Evolutionary conservation across 1,140 invertebrate species (phyloP).

Genomic region (Formica selysi): DNA sequence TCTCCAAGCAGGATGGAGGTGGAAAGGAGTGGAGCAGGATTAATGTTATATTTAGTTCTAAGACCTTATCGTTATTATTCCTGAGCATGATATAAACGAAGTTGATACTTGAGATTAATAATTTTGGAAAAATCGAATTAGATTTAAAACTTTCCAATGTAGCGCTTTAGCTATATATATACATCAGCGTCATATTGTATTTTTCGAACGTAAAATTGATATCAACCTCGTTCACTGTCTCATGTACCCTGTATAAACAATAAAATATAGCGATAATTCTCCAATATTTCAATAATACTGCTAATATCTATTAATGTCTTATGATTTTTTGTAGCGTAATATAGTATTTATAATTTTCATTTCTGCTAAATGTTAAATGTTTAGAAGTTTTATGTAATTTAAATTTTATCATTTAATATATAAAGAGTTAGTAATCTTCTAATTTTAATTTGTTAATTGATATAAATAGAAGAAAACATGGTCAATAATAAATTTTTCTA

Average conservation of each 20-base stretch:
- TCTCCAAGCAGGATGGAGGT: constrained; percentile 81
- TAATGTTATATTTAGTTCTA: constrained; percentile 74
- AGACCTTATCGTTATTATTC: constrained; percentile 66
- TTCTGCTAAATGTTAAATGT: background rate
- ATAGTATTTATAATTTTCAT: background rate
- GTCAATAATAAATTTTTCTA: background rate
- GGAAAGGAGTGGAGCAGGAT: constrained; percentile 77
- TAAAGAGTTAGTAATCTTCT: too few relatives aligned
- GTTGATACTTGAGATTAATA: constrained; percentile 26
- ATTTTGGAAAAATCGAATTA: constrained; percentile 19
- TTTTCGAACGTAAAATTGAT: background rate
- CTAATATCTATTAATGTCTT: background rate
- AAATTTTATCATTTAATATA: too few relatives aligned
- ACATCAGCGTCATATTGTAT: background rate
- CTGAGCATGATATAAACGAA: constrained; percentile 40
- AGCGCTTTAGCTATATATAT: background rate
- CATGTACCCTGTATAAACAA: constrained; percentile 45
- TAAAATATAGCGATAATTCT: background rate
- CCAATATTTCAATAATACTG: constrained; percentile 13
- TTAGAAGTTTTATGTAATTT: background rate
- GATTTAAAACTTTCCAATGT: background rate
- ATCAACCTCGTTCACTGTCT: constrained; percentile 44
- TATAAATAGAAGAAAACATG: too few relatives aligned
- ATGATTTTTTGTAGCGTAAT: background rate
- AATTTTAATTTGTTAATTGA: too few relatives aligned